Evolutionary conservation across 2,888 invertebrate species (phyloP), one percentile per base, ranked within the genome.

Genomic region (Vanessa cardui): DNA sequence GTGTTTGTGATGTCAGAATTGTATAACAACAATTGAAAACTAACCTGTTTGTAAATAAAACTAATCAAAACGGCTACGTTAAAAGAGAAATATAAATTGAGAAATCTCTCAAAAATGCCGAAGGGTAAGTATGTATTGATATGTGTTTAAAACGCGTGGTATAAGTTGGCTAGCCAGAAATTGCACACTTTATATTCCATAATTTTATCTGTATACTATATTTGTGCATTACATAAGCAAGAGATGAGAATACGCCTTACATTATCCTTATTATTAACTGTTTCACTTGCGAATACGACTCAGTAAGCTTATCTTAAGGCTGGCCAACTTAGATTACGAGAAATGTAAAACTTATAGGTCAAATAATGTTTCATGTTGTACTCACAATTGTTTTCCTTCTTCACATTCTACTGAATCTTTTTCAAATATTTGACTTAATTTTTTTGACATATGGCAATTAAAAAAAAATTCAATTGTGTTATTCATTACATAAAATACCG

Each of bases 1-100:
- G 59, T 77, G 70, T 80, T 70, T 86, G 87, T 84, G 82, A 85
- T 87, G 84, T 86, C 83, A 76, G 73, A 77, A 78, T 82, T 85
- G 85, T 84, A 84, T 86, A 83, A 79, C 52, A 6, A 26, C n/a
- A 31, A 54, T 79, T 78, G 73, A 73, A 73, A 74, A 75, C 74
- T 71, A 72, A 69, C 69, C 70, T 67, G 67, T 62, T 45, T 61
- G 72, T 72, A 70, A 70, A 78, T 78, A 83, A 77, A 76, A 74
- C 66, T 76, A 77, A 76, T 75, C 76, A 77, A 74, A 73, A 80
- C 80, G 77, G 77, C 78, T 79, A 79, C 77, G 73, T 77, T 76
- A 70, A 80, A 77, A 72, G 73, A 76, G 76, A 77, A 80, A 73
- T 74, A 69, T 75, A 79, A 78, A 79, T 65, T 74, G 62, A 69